phyloP scores from a whole-genome alignment of 2,113 vertebrate species.

The Eublepharis macularius region DNA sequence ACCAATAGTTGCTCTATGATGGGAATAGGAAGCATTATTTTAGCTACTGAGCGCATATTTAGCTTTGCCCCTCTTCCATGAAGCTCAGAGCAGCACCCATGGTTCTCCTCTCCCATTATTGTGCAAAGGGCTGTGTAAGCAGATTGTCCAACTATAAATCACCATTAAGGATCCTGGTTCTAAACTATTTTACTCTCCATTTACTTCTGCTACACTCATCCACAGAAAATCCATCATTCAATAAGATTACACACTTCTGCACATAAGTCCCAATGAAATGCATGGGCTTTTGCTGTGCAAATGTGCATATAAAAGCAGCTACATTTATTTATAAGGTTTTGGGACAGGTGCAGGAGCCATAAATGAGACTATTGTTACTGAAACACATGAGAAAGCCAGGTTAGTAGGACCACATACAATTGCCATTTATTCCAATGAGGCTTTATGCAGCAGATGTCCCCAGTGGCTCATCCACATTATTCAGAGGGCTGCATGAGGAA shows the following conservation, averaged over 20 bases:
- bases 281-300: slow-evolving; percentile 13
- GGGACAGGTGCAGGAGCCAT: slow-evolving; percentile 32
- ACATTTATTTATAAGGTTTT: not conserved
- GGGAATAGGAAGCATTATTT: not conserved
- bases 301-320: slow-evolving; percentile 42
- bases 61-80: fast-evolving
- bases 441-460: not conserved
- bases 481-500: too few species aligned
- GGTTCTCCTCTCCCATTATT: not conserved
- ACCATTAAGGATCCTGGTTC: not conserved
- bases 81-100: too few species aligned
- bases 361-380: not conserved
- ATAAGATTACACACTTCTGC: not conserved
- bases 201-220: slow-evolving; percentile 28
- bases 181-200: slow-evolving; percentile 10
- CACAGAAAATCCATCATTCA: not conserved
- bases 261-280: slow-evolving; percentile 46
- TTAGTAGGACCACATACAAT: not conserved
- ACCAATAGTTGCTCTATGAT: not conserved
- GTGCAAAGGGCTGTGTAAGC: slow-evolving; percentile 35
- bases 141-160: not conserved
- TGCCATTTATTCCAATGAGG: not conserved
- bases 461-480: not conserved
- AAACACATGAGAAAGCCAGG: not conserved
- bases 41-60: not conserved